Evolutionary conservation across 2,113 vertebrate genomes (phyloP).

Genomic region (Eolophus roseicapilla): DNA sequence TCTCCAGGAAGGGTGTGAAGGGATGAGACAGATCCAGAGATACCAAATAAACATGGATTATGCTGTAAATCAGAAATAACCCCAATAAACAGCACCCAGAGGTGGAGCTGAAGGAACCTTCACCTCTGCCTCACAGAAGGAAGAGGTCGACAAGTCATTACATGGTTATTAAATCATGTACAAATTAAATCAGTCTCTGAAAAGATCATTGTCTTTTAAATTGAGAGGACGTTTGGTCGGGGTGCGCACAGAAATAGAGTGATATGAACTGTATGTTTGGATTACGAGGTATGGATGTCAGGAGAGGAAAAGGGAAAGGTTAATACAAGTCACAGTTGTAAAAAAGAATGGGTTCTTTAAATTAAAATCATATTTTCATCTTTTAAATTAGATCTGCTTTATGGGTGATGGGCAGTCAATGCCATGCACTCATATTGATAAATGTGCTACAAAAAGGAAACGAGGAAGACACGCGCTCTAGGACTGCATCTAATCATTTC

Average conservation of each 20-base stretch:
- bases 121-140: not conserved
- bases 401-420: not conserved
- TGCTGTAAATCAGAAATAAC: not conserved
- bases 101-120: not conserved
- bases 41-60: fast-evolving
- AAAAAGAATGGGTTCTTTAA: not conserved
- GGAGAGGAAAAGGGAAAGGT: not conserved
- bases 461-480: not conserved
- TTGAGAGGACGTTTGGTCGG: not conserved
- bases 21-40: not conserved
- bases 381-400: not conserved
- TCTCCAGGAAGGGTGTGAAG: not conserved
- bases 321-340: not conserved
- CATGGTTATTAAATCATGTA: not conserved
- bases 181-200: not conserved
- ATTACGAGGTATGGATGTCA: not conserved
- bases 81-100: not conserved
- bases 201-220: not conserved
- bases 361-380: not conserved
- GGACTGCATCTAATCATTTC: not conserved
- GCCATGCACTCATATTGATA: not conserved
- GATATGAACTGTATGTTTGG: not conserved
- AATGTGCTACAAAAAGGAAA: not conserved
- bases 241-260: not conserved
- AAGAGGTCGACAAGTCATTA: not conserved